Base-by-base conservation (phyloP, 1,140 invertebrate genomes). In the Euwallacea similis region DNA sequence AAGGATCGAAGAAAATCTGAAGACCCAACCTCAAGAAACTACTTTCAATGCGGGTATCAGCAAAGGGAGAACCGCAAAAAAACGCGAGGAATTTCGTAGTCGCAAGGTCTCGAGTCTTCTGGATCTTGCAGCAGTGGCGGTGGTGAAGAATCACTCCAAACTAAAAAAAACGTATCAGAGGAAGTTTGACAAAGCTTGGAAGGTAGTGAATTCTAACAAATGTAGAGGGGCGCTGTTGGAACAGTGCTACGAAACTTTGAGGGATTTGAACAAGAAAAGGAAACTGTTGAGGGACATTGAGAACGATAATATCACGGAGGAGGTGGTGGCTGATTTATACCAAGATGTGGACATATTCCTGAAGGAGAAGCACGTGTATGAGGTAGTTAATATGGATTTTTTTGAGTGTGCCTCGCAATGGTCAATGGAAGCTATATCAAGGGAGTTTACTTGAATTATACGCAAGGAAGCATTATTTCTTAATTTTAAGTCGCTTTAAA, bases 261-360 rank as follows among this genome's bases (percentile, higher is more conserved):
- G 73, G n/a, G 77, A 80, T 72, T 61, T 78, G 55, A 77, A 80
- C 56, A 79, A 75, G 62, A 80, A 80, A 62, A 58, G 63, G 42
- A 75, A 77, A 47, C 74, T 74, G 61, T 71, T 80, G 66, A 64
- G 75, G 43, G 69, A 77, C 46, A 78, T 80, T 60, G 76, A 78
- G 47, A 71, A 73, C 21, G 74, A 77, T 41, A 72, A 80, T 16
- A 75, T 77, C 54, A 72, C 75, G 6, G 62, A 66, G 9, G 75
- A 76, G 55, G 64, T 76, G 7, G 61, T 79, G 42, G 54, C 33
- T 11, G 77, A 78, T 53, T 67, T 75, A 53, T 79, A 79, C 56
- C 72, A 71, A 10, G 73, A 77, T 16, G 73, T 69, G 47, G 76
- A 79, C 41, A 70, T 79, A 15, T 75, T 78, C 64, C 44, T 77